A percentile compares a stretch with the other conserved stretches of the same genome.
Conservation (phyloP, 2,888 invertebrate species). For the Epirrhoe alternata region DNA sequence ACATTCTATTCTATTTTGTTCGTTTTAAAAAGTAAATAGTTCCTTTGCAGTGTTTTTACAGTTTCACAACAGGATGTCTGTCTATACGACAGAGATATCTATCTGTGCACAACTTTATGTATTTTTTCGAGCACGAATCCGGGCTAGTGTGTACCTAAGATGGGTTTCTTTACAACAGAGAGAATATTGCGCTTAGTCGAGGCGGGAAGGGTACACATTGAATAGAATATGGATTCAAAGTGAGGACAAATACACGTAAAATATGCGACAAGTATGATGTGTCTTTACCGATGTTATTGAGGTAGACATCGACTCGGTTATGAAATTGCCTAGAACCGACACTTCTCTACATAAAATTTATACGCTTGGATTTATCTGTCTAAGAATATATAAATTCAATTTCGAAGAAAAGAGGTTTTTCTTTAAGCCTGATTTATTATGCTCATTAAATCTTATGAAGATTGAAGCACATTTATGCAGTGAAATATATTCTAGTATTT, state of each 20-base stretch:
- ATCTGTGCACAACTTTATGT: background rate
- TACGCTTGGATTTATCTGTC: conserved; percentile 1
- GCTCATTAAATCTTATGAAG: conserved; percentile 17
- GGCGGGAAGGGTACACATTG: conserved; percentile 44
- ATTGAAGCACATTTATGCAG: conserved; percentile 24
- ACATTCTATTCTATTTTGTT: conserved; percentile 3
- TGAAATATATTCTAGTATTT: conserved; percentile 25
- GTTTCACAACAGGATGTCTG: background rate
- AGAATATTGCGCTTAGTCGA: conserved; percentile 45
- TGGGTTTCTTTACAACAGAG: conserved; percentile 44
- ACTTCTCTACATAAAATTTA: conserved; percentile 8
- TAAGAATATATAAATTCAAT: conserved; percentile 5
- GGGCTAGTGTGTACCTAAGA: conserved; percentile 1
- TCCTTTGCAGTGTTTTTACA: background rate
- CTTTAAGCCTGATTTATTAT: conserved; percentile 15
- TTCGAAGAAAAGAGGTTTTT: background rate
- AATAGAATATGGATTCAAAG: conserved; percentile 48
- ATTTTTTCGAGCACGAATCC: conserved; percentile 15
- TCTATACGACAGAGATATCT: background rate
- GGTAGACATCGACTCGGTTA: conserved; percentile 10
- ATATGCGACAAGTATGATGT: conserved; percentile 34
- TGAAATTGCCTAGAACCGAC: background rate
- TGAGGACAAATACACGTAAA: conserved; percentile 33
- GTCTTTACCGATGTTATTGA: conserved; percentile 17
- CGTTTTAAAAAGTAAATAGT: background rate